Conservation (phyloP, 2,888 invertebrate genomes). For the Patella pellucida region DNA sequence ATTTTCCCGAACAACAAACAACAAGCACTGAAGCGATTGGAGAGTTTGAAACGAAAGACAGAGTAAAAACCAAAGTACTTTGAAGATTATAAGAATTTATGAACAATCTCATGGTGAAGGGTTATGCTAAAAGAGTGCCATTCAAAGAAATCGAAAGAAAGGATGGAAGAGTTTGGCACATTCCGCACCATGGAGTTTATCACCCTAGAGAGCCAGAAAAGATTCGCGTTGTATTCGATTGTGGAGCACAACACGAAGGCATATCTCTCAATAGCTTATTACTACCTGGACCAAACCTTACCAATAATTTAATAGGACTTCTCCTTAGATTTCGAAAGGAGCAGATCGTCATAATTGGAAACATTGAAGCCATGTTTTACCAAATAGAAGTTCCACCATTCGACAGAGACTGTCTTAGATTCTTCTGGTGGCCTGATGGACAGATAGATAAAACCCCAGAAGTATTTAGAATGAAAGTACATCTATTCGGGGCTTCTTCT, state of each 20-base stretch:
- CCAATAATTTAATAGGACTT: slow-evolving; percentile 38
- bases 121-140: slow-evolving; percentile 25
- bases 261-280: slow-evolving; percentile 35
- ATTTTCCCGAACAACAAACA: slow-evolving; percentile 18
- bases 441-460: no score
- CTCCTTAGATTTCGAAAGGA: slow-evolving; percentile 38
- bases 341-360: slow-evolving; percentile 34
- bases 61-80: slow-evolving; percentile 4
- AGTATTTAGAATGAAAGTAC: no score
- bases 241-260: slow-evolving; percentile 32
- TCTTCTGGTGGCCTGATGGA: slow-evolving; percentile 33
- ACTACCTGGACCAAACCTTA: slow-evolving; percentile 40
- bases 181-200: slow-evolving; percentile 33
- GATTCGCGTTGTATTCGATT: slow-evolving; percentile 36
- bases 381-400: slow-evolving; percentile 29
- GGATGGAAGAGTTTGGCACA: slow-evolving; percentile 32
- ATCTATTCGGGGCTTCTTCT: no score
- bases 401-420: slow-evolving; percentile 30
- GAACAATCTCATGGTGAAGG: slow-evolving; percentile 15
- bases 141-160: not conserved
- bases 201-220: slow-evolving; percentile 28
- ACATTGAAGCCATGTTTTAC: slow-evolving; percentile 37
- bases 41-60: slow-evolving; percentile 1
- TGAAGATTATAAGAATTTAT: slow-evolving; percentile 19
- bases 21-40: slow-evolving; percentile 14